Evolutionary conservation across 2,888 invertebrate genomes (phyloP), one percentile per base, ranked within the genome.

Genomic region (Helobdella robusta): DNA sequence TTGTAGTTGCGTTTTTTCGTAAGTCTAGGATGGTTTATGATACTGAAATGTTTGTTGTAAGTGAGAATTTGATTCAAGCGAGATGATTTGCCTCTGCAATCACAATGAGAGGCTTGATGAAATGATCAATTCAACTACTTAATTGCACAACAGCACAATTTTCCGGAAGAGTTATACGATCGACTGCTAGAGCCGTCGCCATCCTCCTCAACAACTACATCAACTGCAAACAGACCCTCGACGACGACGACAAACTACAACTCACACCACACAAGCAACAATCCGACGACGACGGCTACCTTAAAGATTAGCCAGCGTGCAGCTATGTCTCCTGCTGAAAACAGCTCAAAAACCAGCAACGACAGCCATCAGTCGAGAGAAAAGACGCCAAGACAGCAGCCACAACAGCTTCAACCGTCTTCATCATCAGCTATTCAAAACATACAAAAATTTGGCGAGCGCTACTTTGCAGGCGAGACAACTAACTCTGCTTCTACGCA

Each of bases 371-470:
- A n/a, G n/a, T n/a, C n/a, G n/a, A n/a, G n/a, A n/a, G n/a, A n/a
- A n/a, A n/a, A n/a, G n/a, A n/a, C n/a, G n/a, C n/a, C n/a, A n/a
- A n/a, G n/a, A n/a, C n/a, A n/a, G n/a, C n/a, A n/a, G n/a, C n/a
- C n/a, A n/a, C n/a, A n/a, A n/a, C n/a, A n/a, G n/a, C n/a, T n/a
- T 50, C 52, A 20, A 20, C 25, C 23, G 52, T 3, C 56, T 15
- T 8, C 11, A n/a, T 6, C 20, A 5, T 56, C 56, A 1, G 56
- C 56, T 28, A 56, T 56, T 30, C 56, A 30, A 20, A 56, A 28
- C 56, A 56, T 56, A 8, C 25, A 56, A 28, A 56, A 56, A 28
- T 56, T 56, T 30, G 56, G 56, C 30, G 56, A 56, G n/a, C 6
- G 32, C 32, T 56, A 30, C 11, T 56, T 56, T 30, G 23, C 56